A percentile compares a stretch with the other conserved stretches of the same genome.
phyloP scores from a whole-genome alignment of 1,140 invertebrate species.

The Drosophila yakuba region DNA sequence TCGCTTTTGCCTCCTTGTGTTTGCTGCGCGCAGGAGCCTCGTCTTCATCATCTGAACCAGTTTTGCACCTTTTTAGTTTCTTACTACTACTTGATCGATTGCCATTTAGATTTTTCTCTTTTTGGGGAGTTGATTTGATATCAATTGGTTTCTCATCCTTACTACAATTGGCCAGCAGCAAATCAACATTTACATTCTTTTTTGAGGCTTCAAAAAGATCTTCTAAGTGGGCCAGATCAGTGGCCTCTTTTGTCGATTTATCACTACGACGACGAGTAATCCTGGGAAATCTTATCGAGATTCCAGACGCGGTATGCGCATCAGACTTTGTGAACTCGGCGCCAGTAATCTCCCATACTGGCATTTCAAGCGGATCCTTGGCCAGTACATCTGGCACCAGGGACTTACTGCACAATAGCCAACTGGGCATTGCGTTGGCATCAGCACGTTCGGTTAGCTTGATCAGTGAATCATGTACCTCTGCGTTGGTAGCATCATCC shows the following conservation, averaged over 20 bases:
- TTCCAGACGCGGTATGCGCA: slow-evolving; percentile 95
- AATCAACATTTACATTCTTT: slow-evolving; percentile 88
- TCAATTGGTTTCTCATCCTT: slow-evolving; percentile 5
- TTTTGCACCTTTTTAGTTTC: slow-evolving; percentile 35
- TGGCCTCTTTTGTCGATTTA: slow-evolving; percentile 94
- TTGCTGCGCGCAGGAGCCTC: slow-evolving; percentile 5
- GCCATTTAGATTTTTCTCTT: slow-evolving; percentile 8
- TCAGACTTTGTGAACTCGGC: slow-evolving; percentile 95
- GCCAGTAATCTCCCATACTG: slow-evolving; percentile 97
- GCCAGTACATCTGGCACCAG: slow-evolving; percentile 96
- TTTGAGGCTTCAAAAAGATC: slow-evolving; percentile 88
- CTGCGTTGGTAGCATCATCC: slow-evolving; percentile 93
- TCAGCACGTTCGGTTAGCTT: slow-evolving; percentile 87
- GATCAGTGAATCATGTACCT: slow-evolving; percentile 87
- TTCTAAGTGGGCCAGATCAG: slow-evolving; percentile 90
- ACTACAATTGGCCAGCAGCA: slow-evolving; percentile 84
- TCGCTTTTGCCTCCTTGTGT: slow-evolving; percentile 33
- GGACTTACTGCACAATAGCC: slow-evolving; percentile 93
- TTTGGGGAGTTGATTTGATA: slow-evolving; percentile 50
- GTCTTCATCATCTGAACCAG: slow-evolving; percentile 30
- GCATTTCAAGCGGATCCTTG: slow-evolving; percentile 92
- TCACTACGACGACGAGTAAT: slow-evolving; percentile 93
- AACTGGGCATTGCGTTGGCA: slow-evolving; percentile 89
- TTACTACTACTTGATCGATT: slow-evolving; percentile 30
- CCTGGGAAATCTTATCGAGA: slow-evolving; percentile 96